These are phyloP conservation scores for Lycophotia porphyrea DNA, from an alignment of 2,888 invertebrate species.

Conservation along the genomic window DNA sequence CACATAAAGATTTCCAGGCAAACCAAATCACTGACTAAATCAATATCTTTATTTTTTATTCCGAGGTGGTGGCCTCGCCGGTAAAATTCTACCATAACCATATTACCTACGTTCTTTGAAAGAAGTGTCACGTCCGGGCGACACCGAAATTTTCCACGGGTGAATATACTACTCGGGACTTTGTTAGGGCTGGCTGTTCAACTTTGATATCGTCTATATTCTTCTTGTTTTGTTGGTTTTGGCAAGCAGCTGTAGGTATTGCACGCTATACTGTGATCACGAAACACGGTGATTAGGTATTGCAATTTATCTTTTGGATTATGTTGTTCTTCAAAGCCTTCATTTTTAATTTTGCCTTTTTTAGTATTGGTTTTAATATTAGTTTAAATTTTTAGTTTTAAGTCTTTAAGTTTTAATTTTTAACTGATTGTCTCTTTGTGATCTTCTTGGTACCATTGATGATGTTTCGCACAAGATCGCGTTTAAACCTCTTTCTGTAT, in stretches of 20 bases:
- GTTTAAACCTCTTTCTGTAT: too few species aligned
- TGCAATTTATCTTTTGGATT: background rate
- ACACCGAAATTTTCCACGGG: conserved; percentile 59
- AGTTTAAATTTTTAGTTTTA: too few species aligned
- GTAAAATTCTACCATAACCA: conserved; percentile 59
- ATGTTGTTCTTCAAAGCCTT: too few species aligned
- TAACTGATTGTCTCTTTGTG: too few species aligned
- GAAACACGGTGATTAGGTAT: background rate
- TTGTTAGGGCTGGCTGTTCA: conserved; percentile 49
- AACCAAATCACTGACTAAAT: conserved; percentile 45
- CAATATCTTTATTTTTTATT: conserved; percentile 58
- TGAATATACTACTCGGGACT: conserved; percentile 53
- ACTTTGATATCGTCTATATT: conserved; percentile 14
- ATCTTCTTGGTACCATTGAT: too few species aligned
- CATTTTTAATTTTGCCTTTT: too few species aligned
- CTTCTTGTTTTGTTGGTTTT: conserved; percentile 31
- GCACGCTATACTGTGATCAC: conserved; percentile 29
- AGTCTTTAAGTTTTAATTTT: too few species aligned
- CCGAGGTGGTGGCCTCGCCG: conserved; percentile 37
- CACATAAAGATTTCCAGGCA: conserved; percentile 6
- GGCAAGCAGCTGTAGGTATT: conserved; percentile 4
- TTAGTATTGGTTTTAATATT: too few species aligned
- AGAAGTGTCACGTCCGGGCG: conserved; percentile 59
- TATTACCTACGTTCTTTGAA: conserved; percentile 60
- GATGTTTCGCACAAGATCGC: too few species aligned